phyloP scores from a whole-genome alignment of 2,113 vertebrate species.

The western clawed frog (Xenopus tropicalis) region UCB_Xtro_10.0 CM004450.2:101868501-101869000 shows the following conservation, averaged over 20 bases:
- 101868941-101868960: too few species aligned
- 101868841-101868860: too few species aligned
- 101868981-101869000: too few species aligned
- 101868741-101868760: background rate
- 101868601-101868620: slow-evolving; percentile 1
- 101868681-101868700: background rate
- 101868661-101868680: background rate
- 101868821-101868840: too few species aligned
- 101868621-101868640: slow-evolving; percentile 12
- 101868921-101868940: too few species aligned
- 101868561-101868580: slow-evolving; percentile 6
- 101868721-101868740: background rate
- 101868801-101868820: too few species aligned
- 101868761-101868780: too few species aligned
- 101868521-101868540: slow-evolving; percentile 4
- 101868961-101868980: too few species aligned
- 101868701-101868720: background rate
- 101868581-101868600: slow-evolving; percentile 11
- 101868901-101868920: too few species aligned
- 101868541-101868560: slow-evolving; percentile 10
- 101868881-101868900: too few species aligned
- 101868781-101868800: too few species aligned
- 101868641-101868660: slow-evolving; percentile 10
- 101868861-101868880: too few species aligned
- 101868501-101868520: slow-evolving; percentile 1